These are phyloP conservation scores for Lucilia cuprina DNA, from an alignment of 1,140 invertebrate genomes.

Conservation along the genomic window DNA sequence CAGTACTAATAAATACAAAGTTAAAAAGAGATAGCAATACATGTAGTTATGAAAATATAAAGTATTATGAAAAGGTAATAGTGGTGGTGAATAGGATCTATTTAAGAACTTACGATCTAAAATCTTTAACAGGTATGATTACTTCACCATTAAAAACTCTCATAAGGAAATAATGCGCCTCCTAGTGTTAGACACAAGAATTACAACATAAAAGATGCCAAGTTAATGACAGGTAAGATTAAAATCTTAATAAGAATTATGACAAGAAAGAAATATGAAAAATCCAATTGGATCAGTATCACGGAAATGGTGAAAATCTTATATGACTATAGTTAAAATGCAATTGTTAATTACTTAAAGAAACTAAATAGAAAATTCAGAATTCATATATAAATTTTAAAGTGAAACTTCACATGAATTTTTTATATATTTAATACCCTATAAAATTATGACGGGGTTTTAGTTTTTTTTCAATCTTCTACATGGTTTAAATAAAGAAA, in stretches of 20 bases:
- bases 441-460: neutral
- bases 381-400: no score
- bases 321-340: no score
- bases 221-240: neutral
- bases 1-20: no score
- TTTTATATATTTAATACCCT: neutral
- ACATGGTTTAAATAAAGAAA: neutral
- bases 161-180: neutral
- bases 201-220: neutral
- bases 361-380: no score
- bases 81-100: neutral
- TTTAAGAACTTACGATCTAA: neutral
- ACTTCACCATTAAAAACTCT: neutral
- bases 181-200: neutral
- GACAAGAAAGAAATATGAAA: neutral
- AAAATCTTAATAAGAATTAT: neutral
- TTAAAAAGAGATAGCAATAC: neutral
- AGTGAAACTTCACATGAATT: no score
- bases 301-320: neutral
- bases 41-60: neutral
- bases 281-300: neutral
- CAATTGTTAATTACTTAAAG: no score
- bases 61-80: neutral
- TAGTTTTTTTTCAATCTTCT: neutral
- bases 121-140: neutral